phyloP scores from a whole-genome alignment of 1,140 invertebrate species.

The Dreissena rostriformis region DNA sequence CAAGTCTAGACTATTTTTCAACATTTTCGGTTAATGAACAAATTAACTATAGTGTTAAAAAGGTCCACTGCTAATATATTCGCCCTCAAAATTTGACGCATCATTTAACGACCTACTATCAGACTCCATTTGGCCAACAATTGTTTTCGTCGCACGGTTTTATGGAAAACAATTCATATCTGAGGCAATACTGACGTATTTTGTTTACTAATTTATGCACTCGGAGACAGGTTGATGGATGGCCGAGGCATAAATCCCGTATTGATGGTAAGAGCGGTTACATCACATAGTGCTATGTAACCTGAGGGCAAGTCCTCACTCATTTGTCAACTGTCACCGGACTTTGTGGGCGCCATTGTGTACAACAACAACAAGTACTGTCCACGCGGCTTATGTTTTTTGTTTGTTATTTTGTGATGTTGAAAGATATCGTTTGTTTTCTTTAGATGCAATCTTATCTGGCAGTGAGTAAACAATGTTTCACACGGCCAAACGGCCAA shows the following conservation, averaged over 20 bases:
- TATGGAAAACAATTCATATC: not conserved
- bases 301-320: not conserved
- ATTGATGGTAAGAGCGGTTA: not conserved
- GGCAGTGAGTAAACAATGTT: too few relatives aligned
- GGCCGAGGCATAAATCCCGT: not conserved
- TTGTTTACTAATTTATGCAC: constrained; percentile 8
- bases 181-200: not conserved
- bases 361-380: too few relatives aligned
- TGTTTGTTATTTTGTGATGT: too few relatives aligned
- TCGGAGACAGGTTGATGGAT: not conserved
- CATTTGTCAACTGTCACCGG: constrained; percentile 2
- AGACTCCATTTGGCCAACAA: not conserved
- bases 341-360: not conserved
- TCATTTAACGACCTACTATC: not conserved
- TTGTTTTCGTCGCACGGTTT: constrained; percentile 1
- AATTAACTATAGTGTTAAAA: not conserved
- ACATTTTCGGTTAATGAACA: not conserved
- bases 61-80: not conserved
- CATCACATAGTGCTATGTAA: not conserved
- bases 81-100: not conserved
- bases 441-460: too few relatives aligned
- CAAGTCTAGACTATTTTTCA: not conserved
- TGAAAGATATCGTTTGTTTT: too few relatives aligned
- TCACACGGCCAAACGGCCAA: too few relatives aligned
- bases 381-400: too few relatives aligned